Evolutionary conservation across 2,888 invertebrate species (phyloP), one percentile per base, ranked within the genome.

Genomic region (Latrodectus hesperus): DNA sequence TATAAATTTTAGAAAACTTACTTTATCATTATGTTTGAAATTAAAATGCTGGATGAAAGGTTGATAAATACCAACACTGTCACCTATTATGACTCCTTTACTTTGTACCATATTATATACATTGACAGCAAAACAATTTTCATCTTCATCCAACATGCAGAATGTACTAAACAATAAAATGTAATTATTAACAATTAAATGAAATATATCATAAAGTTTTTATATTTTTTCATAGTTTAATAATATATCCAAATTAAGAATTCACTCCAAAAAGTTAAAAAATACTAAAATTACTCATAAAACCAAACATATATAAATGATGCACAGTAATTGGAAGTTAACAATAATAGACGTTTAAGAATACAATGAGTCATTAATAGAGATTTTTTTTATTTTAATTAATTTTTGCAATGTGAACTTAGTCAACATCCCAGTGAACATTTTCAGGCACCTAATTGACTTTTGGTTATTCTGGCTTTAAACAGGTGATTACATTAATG

Each of bases 51-150:
- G 81, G 11, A 89, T 78, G 67, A 71, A 65, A 26, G 89, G 89
- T n/a, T 89, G 84, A 55, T 64, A 65, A 53, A 97, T 94, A 11
- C 96, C 95, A 16, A 97, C 95, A 52, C 95, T 94, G 93, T 97
- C 96, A 1, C 97, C 97, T 87, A 97, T 96, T 89, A 96, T 96
- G 79, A 96, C 95, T 68, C 97, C 97, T 91, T 95, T 95, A 0
- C 96, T 96, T 91, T 95, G 94, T 10, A 96, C 96, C 92, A 96
- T 94, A 93, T 97, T 97, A 93, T 96, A 97, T 72, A 97, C 95
- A 0, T 96, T 96, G 88, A 97, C 96, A 26, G 95, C 94, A 74
- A 95, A 93, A 91, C 96, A 96, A 1, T 93, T 93, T 92, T 94
- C 94, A 83, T 94, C 94, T 90, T 94, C 94, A 93, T 97, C 97